Conservation (phyloP, 2,797 vertebrate genomes). For the Muraenolepis orangiensis region DNA sequence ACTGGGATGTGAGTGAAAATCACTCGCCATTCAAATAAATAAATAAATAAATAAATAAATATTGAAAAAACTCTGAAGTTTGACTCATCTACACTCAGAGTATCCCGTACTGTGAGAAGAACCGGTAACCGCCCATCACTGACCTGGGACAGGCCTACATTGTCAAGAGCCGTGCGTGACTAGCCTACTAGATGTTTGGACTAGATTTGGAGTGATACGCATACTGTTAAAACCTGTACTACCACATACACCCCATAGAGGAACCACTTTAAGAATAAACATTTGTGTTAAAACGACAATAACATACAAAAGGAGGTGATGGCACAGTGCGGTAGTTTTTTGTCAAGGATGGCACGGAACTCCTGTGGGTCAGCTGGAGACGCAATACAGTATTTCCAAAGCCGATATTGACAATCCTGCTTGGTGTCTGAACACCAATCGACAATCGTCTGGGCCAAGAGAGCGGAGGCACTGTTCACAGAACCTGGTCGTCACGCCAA, state of each 20-base stretch:
- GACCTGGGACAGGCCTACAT: too few relatives aligned
- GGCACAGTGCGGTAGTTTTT: conserved; percentile 32
- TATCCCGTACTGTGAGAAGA: too few relatives aligned
- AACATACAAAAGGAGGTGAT: conserved; percentile 7
- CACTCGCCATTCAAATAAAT: too few relatives aligned
- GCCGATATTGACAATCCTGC: not conserved
- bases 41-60: too few relatives aligned
- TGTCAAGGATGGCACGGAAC: conserved; percentile 21
- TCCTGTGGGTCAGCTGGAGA: conserved; percentile 12
- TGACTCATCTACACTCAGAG: too few relatives aligned
- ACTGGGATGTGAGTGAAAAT: too few relatives aligned
- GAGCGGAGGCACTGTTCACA: conserved; percentile 32
- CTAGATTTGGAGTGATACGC: not conserved
- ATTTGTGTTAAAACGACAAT: not conserved
- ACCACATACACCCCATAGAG: not conserved
- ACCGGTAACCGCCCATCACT: too few relatives aligned
- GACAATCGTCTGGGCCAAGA: conserved; percentile 13
- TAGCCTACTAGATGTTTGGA: not conserved
- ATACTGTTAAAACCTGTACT: not conserved
- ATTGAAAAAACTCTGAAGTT: too few relatives aligned
- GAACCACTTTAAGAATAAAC: not conserved
- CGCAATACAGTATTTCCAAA: not conserved
- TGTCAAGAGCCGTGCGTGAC: too few relatives aligned
- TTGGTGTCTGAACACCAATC: not conserved
- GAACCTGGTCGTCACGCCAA: conserved; percentile 20